These are phyloP conservation scores for Isurus oxyrinchus DNA, from an alignment of 2,113 vertebrate species.

Conservation along the genomic window DNA sequence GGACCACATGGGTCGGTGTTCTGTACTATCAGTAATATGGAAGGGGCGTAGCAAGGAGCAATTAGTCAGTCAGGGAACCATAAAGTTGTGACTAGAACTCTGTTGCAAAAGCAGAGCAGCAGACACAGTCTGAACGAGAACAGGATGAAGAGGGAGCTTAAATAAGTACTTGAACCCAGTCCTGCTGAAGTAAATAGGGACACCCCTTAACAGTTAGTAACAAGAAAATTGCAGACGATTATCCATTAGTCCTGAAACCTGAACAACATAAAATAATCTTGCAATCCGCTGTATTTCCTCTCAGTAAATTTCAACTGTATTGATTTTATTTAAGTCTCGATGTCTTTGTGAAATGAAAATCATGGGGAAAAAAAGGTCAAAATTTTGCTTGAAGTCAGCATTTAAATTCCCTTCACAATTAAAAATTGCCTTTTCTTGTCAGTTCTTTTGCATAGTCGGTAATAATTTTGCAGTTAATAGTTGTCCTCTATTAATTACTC, in stretches of 20 bases:
- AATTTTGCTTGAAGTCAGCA: conserved; percentile 11
- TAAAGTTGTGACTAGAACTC: background rate
- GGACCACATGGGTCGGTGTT: background rate
- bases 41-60: background rate
- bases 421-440: conserved; percentile 8
- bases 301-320: background rate
- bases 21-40: background rate
- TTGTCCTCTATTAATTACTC: conserved; percentile 20
- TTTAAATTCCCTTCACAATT: conserved; percentile 26
- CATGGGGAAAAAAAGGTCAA: background rate
- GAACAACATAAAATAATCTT: background rate
- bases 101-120: background rate
- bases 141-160: background rate
- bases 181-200: background rate
- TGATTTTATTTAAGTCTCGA: background rate
- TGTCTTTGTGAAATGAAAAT: background rate
- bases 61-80: conserved; percentile 5
- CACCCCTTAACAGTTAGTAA: background rate
- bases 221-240: background rate
- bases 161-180: background rate
- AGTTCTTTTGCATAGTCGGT: background rate
- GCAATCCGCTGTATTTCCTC: background rate
- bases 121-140: too few species aligned
- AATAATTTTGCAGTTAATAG: conserved; percentile 31
- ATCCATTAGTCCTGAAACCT: background rate